These are phyloP conservation scores for Nomada lathburiana DNA, from an alignment of 2,888 invertebrate species.

Conservation along the genomic window DNA sequence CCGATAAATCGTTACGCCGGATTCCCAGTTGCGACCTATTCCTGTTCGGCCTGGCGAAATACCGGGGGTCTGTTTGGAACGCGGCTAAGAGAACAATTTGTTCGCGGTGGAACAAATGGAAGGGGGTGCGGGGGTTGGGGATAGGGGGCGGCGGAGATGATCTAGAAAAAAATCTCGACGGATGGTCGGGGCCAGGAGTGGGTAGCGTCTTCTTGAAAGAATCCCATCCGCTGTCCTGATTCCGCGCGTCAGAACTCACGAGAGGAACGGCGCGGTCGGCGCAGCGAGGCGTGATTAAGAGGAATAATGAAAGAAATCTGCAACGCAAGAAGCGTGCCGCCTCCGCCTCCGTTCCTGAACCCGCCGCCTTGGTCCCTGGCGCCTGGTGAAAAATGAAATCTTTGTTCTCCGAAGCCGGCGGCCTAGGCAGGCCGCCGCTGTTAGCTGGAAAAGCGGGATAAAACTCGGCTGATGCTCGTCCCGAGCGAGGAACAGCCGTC, in stretches of 20 bases:
- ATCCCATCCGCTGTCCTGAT: constrained; percentile 55
- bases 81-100: constrained; percentile 18
- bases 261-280: constrained; percentile 59
- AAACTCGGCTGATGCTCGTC: constrained; percentile 70
- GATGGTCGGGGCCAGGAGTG: neutral
- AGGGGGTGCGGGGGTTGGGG: too few relatives aligned
- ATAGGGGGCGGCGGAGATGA: constrained; percentile 31
- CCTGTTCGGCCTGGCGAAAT: neutral
- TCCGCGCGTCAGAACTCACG: constrained; percentile 55
- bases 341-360: constrained; percentile 50
- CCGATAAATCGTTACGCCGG: neutral
- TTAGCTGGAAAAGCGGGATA: constrained; percentile 64
- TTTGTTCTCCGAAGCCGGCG: constrained; percentile 75
- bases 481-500: constrained; percentile 59
- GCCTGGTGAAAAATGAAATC: constrained; percentile 75
- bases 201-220: constrained; percentile 53
- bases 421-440: constrained; percentile 45
- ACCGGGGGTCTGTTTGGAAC: neutral
- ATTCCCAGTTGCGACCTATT: neutral
- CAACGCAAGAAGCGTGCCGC: constrained; percentile 66
- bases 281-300: constrained; percentile 65
- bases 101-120: neutral
- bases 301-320: constrained; percentile 73
- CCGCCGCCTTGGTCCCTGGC: constrained; percentile 64
- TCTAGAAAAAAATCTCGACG: constrained; percentile 27